Evolutionary conservation across 2,797 vertebrate genomes (phyloP).

Genomic region (Pipistrellus pipistrellus): DNA sequence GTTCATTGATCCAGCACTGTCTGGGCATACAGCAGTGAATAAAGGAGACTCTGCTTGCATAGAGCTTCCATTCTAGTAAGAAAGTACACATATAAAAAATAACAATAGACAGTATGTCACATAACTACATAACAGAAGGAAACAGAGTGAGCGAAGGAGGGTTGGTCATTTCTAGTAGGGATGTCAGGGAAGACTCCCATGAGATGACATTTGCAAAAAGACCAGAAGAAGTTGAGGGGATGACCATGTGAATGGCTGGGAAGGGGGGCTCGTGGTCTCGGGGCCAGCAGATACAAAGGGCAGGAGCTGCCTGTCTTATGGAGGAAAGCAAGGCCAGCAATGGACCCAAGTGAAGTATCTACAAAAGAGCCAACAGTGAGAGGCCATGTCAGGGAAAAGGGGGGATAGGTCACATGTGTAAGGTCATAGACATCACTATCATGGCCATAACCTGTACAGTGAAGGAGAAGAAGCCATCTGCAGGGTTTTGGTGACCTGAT

Average conservation of each 20-base stretch:
- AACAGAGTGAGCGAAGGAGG: background rate
- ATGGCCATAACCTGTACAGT: background rate
- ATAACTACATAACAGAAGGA: too few relatives aligned
- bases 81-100: background rate
- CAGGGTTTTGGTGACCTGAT: background rate
- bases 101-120: background rate
- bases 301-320: rapidly evolving
- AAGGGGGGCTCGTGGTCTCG: rapidly evolving
- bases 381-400: background rate
- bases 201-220: background rate
- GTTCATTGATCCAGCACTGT: background rate
- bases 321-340: rapidly evolving
- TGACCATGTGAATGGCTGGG: background rate
- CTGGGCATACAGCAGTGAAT: background rate
- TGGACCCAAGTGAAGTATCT: background rate
- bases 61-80: background rate
- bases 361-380: background rate
- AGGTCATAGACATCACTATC: too few relatives aligned
- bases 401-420: rapidly evolving
- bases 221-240: background rate
- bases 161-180: background rate
- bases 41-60: background rate
- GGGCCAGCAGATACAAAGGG: background rate
- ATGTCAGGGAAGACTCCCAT: background rate
- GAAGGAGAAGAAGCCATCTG: background rate